Percentiles rank a stretch among this genome's conserved stretches.
phyloP scores from a whole-genome alignment of 2,797 vertebrate genomes.

The Sternotherus odoratus region DNA sequence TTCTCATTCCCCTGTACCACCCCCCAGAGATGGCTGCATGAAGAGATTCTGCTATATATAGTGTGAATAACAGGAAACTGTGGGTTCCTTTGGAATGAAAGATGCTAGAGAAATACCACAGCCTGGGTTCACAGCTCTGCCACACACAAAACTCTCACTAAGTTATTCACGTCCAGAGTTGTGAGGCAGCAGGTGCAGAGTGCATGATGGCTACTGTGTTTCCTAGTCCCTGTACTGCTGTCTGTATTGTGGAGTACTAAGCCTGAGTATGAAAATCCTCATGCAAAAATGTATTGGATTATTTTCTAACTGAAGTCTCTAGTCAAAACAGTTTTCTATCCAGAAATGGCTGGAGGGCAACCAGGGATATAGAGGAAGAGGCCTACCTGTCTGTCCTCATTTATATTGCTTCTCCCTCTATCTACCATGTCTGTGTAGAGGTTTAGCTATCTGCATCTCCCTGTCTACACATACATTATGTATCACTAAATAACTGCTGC shows the following conservation, averaged over 20 bases:
- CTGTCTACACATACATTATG: fast-evolving
- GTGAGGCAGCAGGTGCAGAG: fast-evolving
- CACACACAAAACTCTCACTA: background rate
- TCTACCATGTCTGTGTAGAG: background rate
- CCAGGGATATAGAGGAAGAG: fast-evolving
- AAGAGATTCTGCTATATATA: background rate
- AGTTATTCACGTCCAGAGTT: fast-evolving
- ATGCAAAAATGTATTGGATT: background rate
- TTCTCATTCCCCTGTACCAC: no score
- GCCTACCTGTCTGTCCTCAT: background rate
- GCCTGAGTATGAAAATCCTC: background rate
- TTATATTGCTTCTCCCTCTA: background rate
- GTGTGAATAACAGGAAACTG: background rate
- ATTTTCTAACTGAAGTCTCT: background rate
- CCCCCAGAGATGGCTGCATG: fast-evolving
- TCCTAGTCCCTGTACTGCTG: background rate
- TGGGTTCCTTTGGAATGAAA: background rate
- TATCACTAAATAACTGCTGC: background rate
- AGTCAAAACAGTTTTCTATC: background rate
- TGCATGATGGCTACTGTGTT: fast-evolving
- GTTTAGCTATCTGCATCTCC: background rate
- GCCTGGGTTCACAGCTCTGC: background rate
- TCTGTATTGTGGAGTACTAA: background rate
- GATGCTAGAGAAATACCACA: background rate
- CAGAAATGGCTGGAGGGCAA: background rate